Evolutionary conservation across 2,888 invertebrate genomes (phyloP).

Genomic region (Platypus cylindrus): DNA sequence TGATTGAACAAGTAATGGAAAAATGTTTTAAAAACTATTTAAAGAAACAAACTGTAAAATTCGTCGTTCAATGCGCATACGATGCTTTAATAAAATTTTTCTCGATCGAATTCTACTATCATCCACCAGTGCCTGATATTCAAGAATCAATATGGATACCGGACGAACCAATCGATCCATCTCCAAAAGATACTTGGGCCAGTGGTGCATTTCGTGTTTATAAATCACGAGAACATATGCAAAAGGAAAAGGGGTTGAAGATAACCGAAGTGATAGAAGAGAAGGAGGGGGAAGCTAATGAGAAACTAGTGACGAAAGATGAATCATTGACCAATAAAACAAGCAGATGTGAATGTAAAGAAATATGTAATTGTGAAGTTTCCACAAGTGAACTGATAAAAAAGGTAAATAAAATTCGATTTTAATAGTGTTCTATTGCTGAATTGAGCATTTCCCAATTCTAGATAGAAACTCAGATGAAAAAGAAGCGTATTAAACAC

Average conservation of each 20-base stretch:
- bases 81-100: slow-evolving; percentile 12
- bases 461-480: too few species aligned
- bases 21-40: slow-evolving; percentile 11
- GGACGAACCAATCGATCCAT: slow-evolving; percentile 10
- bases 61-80: slow-evolving; percentile 14
- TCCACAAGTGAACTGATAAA: too few species aligned
- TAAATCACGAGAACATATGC: slow-evolving; percentile 2
- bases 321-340: too few species aligned
- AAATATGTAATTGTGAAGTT: too few species aligned
- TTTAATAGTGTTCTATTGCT: too few species aligned
- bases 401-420: too few species aligned
- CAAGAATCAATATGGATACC: slow-evolving; percentile 7
- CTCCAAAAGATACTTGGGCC: slow-evolving; percentile 14
- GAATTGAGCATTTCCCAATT: too few species aligned
- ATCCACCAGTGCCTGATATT: slow-evolving; percentile 8
- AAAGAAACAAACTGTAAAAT: slow-evolving; percentile 11
- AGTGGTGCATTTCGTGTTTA: slow-evolving; percentile 5
- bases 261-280: background rate
- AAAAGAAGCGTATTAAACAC: too few species aligned
- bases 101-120: slow-evolving; percentile 12
- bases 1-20: slow-evolving; percentile 12
- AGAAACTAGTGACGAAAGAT: too few species aligned
- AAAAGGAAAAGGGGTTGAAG: background rate
- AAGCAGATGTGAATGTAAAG: too few species aligned
- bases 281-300: background rate